Base-by-base conservation (phyloP, 35 echinoderm and acorn worm genomes). In the Apostichopus parvimensis region DNA sequence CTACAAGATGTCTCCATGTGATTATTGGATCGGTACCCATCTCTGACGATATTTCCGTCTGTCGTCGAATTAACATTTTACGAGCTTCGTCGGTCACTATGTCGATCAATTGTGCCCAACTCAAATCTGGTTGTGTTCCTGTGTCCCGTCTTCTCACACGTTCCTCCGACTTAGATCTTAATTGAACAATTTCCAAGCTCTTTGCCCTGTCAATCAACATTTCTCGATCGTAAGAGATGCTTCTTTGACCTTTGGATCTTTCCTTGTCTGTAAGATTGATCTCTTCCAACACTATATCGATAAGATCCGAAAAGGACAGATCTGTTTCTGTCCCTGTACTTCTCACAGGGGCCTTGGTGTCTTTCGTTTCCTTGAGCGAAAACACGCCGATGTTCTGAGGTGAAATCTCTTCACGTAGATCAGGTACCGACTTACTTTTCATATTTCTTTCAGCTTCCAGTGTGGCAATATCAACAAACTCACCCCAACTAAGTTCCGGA, bases 401-500 rank as follows among this genome's bases (percentile, higher is more conserved):
- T 66, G 22, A 61, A 28, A 21, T 13, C 12, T 58, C 34, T 54
- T 20, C 86, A 4, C 86, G 60, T 72, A 88, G 64, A 14, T 88
- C 86, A 52, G 86, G 86, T 14, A 88, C 89, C 53, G 76, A 91
- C 23, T 58, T 77, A 28, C 72, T 78, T 68, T 91, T 91, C 68
- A 91, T 53, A 77, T 79, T 91, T 9, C 54, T 59, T 79, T 91
- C 89, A 7, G 89, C 55, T 91, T 91, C 89, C 53, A 26, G 25
- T 8, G 76, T 59, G 15, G 89, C 89, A 9, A 91, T 91, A 9
- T 91, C 89, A 55, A 91, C 79, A 59, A 91, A 53, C n/a, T 91
- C 89, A 54, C 89, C 56, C 89, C 89, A 91, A 21, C 73, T 91
- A n/a, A 91, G 89, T 8, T 91, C 89, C 9, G 89, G 89, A 60